Base-by-base conservation (phyloP, 2,797 vertebrate genomes). In the Sphenopsis melanotis region DNA sequence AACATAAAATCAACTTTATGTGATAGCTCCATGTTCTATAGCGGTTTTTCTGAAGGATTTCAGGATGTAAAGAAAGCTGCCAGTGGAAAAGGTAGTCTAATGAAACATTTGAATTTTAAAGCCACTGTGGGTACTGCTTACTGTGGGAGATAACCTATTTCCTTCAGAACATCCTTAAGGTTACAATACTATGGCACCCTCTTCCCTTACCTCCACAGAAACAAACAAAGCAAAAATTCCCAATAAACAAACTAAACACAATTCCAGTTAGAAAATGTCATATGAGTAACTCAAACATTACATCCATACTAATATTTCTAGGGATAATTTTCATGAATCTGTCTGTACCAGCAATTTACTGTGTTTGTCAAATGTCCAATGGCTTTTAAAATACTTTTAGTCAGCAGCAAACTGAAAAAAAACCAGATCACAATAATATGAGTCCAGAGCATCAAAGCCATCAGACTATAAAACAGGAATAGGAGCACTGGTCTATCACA, bases 1-100 rank as follows among this genome's bases (percentile, higher is more conserved):
- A 95, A 91, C 19, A 72, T 30, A 88, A 90, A 94, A 89, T 85
- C 76, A 71, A 30, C 66, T 87, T 90, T 47, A 86, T 34, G 46
- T 26, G 37, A 69, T 68, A 81, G 56, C n/a, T 65, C 36, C 69
- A 41, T 27, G 29, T 72, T 76, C 65, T 50, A 39, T 13, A 24
- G 57, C 21, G 47, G 7, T 6, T 27, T 53, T 89, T 87, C 16
- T 64, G 39, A 92, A 94, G 65, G 69, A 74, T 64, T 89, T 68
- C 46, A 60, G 30, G 78, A 52, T 27, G 21, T 27, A 90, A 84
- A 23, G 49, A 84, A 93, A 83, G 56, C 32, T 79, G 36, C 71
- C 63, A 84, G 37, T 34, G 36, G 37, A 87, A 90, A 91, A 81
- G 60, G 24, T 74, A 77, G 30, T 39, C n/a, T 87, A 86, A 65